Percentiles rank a stretch among this genome's conserved stretches.
Conservation (phyloP, 1,140 invertebrate genomes). For the Cydia fagiglandana region DNA sequence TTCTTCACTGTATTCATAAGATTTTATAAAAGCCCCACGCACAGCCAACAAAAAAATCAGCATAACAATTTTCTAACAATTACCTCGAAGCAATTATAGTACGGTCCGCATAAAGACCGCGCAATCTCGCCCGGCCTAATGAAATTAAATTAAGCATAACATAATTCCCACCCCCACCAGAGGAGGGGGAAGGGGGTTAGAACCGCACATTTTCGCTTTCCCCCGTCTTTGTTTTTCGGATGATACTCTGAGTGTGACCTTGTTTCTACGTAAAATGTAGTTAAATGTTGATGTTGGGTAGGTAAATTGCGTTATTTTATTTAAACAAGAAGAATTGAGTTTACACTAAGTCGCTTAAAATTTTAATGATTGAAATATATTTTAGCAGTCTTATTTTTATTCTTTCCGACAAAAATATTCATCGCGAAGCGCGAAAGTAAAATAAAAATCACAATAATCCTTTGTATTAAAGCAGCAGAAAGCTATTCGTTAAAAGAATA, state of each 20-base stretch:
- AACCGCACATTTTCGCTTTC: conserved; percentile 36
- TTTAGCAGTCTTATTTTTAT: background rate
- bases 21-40: background rate
- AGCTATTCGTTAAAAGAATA: no score
- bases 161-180: conserved; percentile 41
- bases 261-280: conserved; percentile 24
- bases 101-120: conserved; percentile 34
- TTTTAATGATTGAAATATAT: background rate
- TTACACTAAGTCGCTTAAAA: background rate
- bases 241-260: conserved; percentile 18
- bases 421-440: no score
- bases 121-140: conserved; percentile 52
- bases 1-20: background rate
- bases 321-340: background rate
- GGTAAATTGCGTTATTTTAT: conserved; percentile 8
- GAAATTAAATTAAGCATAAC: conserved; percentile 67
- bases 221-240: conserved; percentile 28
- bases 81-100: conserved; percentile 35
- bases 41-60: conserved; percentile 19
- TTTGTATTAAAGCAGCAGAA: no score
- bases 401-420: background rate
- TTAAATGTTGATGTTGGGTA: conserved; percentile 22
- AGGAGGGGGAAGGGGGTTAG: background rate
- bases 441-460: no score
- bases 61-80: conserved; percentile 31